Evolutionary conservation across 2,113 vertebrate genomes (phyloP), one percentile per base, ranked within the genome.

Genomic region (Atlantisia rogersi): DNA sequence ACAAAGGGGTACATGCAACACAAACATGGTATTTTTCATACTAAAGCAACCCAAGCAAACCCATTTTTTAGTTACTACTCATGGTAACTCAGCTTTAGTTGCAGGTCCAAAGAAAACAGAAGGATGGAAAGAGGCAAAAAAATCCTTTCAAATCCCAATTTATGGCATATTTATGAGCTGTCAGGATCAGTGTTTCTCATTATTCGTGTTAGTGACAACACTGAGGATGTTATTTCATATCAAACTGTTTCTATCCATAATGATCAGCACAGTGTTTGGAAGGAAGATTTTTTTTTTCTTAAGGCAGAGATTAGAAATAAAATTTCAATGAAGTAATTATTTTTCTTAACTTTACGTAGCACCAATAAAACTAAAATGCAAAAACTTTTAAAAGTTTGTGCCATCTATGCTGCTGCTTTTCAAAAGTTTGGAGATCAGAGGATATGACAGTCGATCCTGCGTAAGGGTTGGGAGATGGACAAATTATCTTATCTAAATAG

Each of bases 361-460:
- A 88, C 7, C 22, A 29, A 46, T n/a, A 22, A 90, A 79, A 92
- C 1, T 32, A 64, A 48, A 79, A 64, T 15, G 42, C 8, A 69
- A 4, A 39, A n/a, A 39, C 15, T 79, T 55, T 59, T 60, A 64
- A 68, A 85, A 28, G 11, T 15, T 35, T 68, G 39, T 39, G n/a
- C 28, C 82, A 85, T 12, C 39, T 32, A 62, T 6, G 19, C 8
- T 90, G 73, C 75, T 44, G 21, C 31, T 83, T 92, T 74, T 77
- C 55, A 86, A 74, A 58, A n/a, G 42, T 62, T 3, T 59, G n/a
- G 37, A 67, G 59, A 76, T 37, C 10, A 58, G 37, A 84, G 40
- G 32, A 55, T 56, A 39, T 4, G 11, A 63, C 13, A 56, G 22
- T 6, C 2, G 0, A 37, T 63, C 16, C 12, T 32, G 21, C 3